Conservation (phyloP, 2,888 invertebrate species). For the Sialis lutaria region DNA sequence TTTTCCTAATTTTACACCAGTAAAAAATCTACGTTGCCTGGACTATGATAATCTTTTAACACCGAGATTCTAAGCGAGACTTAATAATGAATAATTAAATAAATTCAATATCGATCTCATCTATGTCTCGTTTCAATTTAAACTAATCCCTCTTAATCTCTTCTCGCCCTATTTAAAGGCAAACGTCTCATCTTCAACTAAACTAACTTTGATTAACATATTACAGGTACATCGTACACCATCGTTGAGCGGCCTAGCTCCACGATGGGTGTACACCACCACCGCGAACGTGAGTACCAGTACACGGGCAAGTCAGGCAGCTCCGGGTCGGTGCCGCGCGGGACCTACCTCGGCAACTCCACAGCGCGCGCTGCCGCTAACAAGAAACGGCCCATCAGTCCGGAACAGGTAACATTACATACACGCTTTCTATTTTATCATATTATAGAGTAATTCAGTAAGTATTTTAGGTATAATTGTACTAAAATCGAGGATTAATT, state of each 20-base stretch:
- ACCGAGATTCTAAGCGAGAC: too few species aligned
- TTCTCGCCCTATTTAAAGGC: too few species aligned
- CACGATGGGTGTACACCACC: conserved; percentile 38
- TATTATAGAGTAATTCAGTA: too few species aligned
- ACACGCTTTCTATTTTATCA: too few species aligned
- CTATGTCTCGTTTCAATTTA: not conserved
- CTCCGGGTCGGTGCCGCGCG: conserved; percentile 23
- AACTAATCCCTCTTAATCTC: not conserved
- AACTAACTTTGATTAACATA: too few species aligned
- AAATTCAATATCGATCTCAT: not conserved
- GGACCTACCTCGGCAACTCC: conserved; percentile 43
- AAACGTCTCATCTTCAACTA: too few species aligned
- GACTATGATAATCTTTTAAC: too few species aligned
- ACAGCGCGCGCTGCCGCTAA: conserved; percentile 17
- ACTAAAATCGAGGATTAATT: too few species aligned
- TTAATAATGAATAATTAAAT: too few species aligned
- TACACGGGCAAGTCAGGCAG: conserved; percentile 17
- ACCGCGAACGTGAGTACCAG: conserved; percentile 19
- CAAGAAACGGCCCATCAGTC: conserved; percentile 67
- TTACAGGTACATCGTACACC: conserved; percentile 65
- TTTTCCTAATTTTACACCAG: too few species aligned
- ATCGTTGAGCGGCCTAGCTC: conserved; percentile 68
- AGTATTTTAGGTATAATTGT: too few species aligned
- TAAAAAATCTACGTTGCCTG: too few species aligned
- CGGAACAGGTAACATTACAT: conserved; percentile 46